A percentile compares a stretch with the other conserved stretches of the same genome.
These are phyloP conservation scores for Tyrannus savana DNA, from an alignment of 2,113 vertebrate genomes.

Conservation along the genomic window DNA sequence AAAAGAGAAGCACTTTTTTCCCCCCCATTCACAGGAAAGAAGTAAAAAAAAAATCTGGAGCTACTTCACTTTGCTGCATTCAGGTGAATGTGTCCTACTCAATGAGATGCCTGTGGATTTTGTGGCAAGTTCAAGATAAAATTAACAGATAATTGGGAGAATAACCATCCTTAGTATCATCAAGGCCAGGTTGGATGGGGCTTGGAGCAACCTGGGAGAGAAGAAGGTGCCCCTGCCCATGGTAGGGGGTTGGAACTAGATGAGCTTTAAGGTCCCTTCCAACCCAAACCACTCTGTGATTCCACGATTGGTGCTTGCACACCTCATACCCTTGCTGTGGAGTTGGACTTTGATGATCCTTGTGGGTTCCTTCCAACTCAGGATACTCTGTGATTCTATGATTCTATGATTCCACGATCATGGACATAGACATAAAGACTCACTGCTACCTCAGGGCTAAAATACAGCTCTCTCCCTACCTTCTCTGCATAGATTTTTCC, in stretches of 20 bases:
- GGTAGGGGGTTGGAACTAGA: not conserved
- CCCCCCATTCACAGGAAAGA: not conserved
- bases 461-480: not conserved
- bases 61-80: not conserved
- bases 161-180: not conserved
- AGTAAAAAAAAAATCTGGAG: too few relatives aligned
- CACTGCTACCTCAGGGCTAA: not conserved
- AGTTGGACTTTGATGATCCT: not conserved
- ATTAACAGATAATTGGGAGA: not conserved
- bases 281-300: not conserved
- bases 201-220: not conserved
- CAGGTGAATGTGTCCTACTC: not conserved
- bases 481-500: not conserved
- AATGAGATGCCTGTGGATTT: not conserved
- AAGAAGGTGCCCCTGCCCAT: not conserved
- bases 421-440: not conserved
- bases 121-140: not conserved
- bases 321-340: not conserved
- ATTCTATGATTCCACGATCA: fast-evolving
- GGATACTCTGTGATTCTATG: fast-evolving
- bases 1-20: not conserved
- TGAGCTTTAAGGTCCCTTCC: not conserved
- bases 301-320: not conserved
- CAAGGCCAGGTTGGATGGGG: fast-evolving
- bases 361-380: not conserved